Percentiles rank a stretch among this genome's conserved stretches.
phyloP scores from a whole-genome alignment of 2,888 invertebrate genomes.

The Amphipyra tragopoginis region DNA sequence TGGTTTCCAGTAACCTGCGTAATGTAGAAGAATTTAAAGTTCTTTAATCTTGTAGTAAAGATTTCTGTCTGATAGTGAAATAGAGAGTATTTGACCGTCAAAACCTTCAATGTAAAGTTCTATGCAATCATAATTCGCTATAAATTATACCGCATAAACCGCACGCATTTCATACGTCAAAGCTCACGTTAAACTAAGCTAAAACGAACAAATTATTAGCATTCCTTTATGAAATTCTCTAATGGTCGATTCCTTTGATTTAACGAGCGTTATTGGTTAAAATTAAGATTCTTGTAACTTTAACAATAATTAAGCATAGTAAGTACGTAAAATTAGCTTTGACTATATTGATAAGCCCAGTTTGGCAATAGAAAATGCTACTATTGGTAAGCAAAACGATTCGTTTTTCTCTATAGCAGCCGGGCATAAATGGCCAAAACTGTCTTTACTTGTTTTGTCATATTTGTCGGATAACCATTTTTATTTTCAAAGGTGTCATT shows the following conservation, averaged over 20 bases:
- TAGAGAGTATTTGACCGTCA: not conserved
- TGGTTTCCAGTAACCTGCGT: slow-evolving; percentile 47
- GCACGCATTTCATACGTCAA: not conserved
- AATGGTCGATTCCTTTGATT: not conserved
- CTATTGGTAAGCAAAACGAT: no score
- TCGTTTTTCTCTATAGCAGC: no score
- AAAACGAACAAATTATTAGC: not conserved
- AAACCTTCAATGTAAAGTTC: not conserved
- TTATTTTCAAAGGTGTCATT: not conserved
- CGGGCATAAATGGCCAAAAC: no score
- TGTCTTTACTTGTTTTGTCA: not conserved
- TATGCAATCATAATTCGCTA: not conserved
- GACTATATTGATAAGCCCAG: no score
- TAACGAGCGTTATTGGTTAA: no score
- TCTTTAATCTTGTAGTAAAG: slow-evolving; percentile 11
- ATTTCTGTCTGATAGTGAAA: not conserved
- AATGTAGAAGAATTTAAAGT: slow-evolving; percentile 18
- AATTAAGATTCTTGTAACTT: no score
- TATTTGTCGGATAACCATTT: no score
- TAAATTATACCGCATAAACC: not conserved
- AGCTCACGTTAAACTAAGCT: not conserved
- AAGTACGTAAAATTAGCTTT: no score
- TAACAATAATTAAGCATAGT: no score
- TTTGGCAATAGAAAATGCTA: no score
- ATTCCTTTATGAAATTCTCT: not conserved